Evolutionary conservation across 64 coral and sea anemone species (phyloP), one percentile per base, ranked within the genome.

Genomic region (Acropora yongei): DNA sequence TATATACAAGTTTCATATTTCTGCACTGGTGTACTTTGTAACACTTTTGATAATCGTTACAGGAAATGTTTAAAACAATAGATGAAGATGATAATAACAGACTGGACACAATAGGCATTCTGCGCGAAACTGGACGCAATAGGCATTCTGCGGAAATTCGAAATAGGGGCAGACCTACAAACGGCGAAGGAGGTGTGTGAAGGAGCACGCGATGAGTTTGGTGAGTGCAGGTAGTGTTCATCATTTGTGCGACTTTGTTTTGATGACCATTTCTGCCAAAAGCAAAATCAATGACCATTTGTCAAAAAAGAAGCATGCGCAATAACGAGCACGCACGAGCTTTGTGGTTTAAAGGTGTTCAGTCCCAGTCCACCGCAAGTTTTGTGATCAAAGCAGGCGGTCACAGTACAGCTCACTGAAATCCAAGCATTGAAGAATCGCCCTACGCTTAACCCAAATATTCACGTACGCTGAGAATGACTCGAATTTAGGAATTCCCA

Each of bases 21-120:
- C 30, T 30, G 30, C 30, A 30, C 30, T 30, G 30, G 0, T 30
- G 30, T 30, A 30, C 30, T 30, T 43, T 19, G 65, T 5, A n/a
- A 79, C 82, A n/a, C 50, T 58, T 18, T 30, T 30, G 30, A 30
- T 30, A 30, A 55, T 82, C 8, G 30, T 44, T 30, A 3, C 16
- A 99, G 97, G 97, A 99, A 91, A 93, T 99, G 94, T 99, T 91
- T 58, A 93, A 91, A 69, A 95, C 92, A 55, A 92, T 99, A 42
- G 97, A 99, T 77, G 91, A 94, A 92, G 97, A 99, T 86, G 90
- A 91, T 41, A 94, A 99, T 39, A 88, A 88, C 80, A 94, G 94
- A 47, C 17, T 99, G 1, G 94, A 99, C n/a, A 79, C 91, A 30
- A 30, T 30, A 30, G 30, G 30, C 30, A 30, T 30, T 30, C 30